Evolutionary conservation across 2,888 invertebrate species (phyloP).

Genomic region (Microplitis manilae): DNA sequence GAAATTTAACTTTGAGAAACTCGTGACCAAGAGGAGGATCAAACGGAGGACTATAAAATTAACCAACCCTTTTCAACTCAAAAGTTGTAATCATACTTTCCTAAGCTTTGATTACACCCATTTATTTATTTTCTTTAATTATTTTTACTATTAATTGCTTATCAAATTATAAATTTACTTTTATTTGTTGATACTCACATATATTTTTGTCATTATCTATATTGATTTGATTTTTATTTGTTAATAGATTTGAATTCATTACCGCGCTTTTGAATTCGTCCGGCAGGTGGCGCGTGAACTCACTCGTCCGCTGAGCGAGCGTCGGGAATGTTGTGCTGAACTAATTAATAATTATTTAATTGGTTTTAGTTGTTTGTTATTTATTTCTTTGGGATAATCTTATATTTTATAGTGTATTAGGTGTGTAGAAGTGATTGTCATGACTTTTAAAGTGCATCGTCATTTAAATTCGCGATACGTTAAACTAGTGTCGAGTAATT

Average conservation of each 20-base stretch:
- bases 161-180: background rate
- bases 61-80: conserved; percentile 64
- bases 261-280: background rate
- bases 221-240: no score
- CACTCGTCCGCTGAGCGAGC: background rate
- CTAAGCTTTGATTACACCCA: conserved; percentile 20
- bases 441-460: background rate
- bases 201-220: no score
- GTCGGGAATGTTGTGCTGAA: background rate
- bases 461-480: background rate
- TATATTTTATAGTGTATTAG: background rate
- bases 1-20: conserved; percentile 46
- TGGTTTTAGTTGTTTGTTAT: background rate
- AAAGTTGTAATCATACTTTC: conserved; percentile 62
- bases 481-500: no score
- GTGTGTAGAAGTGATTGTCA: background rate
- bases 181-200: no score
- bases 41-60: conserved; percentile 65
- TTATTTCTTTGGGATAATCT: background rate
- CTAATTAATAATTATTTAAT: background rate
- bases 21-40: conserved; percentile 37
- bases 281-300: background rate
- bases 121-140: background rate
- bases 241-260: background rate
- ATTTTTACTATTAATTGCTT: background rate